Evolutionary conservation across 2,797 vertebrate genomes (phyloP).

Genomic region (Luscinia luscinia): DNA sequence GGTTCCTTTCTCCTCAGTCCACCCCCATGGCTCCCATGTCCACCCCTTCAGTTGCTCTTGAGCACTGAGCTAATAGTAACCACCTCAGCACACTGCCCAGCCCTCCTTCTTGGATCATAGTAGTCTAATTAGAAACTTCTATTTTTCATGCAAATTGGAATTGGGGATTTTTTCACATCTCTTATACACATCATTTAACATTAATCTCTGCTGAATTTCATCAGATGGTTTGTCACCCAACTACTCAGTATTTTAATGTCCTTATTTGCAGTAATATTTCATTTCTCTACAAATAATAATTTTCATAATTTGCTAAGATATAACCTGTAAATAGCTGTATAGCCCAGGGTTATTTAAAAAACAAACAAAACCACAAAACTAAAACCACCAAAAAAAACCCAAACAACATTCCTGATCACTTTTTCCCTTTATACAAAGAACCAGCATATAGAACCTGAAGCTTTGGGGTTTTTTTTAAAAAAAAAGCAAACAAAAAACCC

Average conservation of each 20-base stretch:
- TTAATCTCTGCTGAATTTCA: background rate
- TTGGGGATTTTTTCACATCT: background rate
- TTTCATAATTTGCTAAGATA: background rate
- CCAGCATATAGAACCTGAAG: background rate
- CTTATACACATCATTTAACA: background rate
- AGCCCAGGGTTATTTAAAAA: background rate
- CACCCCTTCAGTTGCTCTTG: background rate
- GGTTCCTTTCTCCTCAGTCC: background rate
- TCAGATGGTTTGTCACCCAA: background rate
- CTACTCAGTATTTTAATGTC: background rate
- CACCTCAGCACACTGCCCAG: background rate
- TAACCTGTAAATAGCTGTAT: background rate
- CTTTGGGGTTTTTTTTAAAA: background rate
- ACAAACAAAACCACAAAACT: too few species aligned
- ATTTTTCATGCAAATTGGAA: background rate
- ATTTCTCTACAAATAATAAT: background rate
- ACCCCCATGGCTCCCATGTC: fast-evolving
- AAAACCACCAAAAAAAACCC: background rate
- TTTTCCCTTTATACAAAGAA: background rate
- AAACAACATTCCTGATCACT: background rate
- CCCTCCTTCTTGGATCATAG: background rate
- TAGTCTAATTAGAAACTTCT: background rate
- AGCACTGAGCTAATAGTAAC: background rate
- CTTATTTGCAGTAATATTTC: background rate
- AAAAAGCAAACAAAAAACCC: background rate